Base-by-base conservation (phyloP, 2,797 vertebrate species). In the Hydrophis major region DNA sequence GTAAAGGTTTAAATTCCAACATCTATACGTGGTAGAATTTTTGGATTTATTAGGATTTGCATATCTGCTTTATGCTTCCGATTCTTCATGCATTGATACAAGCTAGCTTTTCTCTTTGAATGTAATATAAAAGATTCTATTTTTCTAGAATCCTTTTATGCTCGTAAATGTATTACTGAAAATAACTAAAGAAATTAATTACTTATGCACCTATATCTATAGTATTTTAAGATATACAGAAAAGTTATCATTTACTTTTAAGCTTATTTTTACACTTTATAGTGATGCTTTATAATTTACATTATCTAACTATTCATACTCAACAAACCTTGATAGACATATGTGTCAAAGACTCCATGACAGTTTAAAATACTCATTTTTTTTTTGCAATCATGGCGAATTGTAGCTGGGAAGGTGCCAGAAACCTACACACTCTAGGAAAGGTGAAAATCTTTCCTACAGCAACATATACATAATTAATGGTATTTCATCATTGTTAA, bases 401-500 rank as follows among this genome's bases (percentile, higher is more conserved):
- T 97, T 96, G 95, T 22, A 93, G 25, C 90, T 96, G 95, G 89
- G 87, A 93, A 93, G 91, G 60, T 22, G 95, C 94, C 97, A 97
- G 91, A 69, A 96, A 96, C 92, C 90, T 96, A 95, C 89, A 96
- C 86, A 86, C 25, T 94, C 92, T 20, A 90, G 95, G 91, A 96
- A 96, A 97, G 92, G 96, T 96, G 96, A 97, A 97, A 97, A 97
- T 97, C 93, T 96, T 47, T 93, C 57, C 90, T n/a, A 42, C 63
- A 86, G 74, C 74, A 83, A 96, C 89, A 95, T 90, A 78, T 96
- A 90, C 87, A 93, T 96, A 97, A 97, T 97, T 95, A 96, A 95
- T 95, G 93, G 86, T 96, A 96, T 94, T 96, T 96, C 92, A 95
- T 95, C 20, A 91, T 22, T 89, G 61, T 94, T 97, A 96, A 96